Percentiles rank a stretch among this genome's conserved stretches.
Evolutionary conservation across 2,113 vertebrate genomes (phyloP).

Genomic region (Alosa alosa): DNA sequence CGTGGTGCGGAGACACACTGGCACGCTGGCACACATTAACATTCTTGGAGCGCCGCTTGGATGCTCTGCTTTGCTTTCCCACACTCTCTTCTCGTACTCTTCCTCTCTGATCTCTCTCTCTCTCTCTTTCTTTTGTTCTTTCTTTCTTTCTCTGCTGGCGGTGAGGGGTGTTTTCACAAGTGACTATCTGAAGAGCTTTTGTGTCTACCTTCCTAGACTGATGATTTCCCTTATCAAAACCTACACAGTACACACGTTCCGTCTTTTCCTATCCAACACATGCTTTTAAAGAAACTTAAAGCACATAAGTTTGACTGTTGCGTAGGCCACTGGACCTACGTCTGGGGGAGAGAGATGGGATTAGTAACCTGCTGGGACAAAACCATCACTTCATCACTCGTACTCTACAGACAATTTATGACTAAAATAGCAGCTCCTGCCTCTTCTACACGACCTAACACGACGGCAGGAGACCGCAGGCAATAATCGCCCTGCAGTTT

Average conservation of each 20-base stretch:
- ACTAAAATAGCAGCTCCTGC: not conserved
- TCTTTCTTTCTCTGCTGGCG: slow-evolving; percentile 11
- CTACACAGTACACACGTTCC: not conserved
- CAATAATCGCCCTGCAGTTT: not conserved
- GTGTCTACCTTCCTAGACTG: not conserved
- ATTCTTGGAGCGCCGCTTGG: slow-evolving; percentile 15
- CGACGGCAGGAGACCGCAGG: not conserved
- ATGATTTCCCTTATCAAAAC: not conserved
- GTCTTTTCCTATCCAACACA: not conserved
- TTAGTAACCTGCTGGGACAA: slow-evolving; percentile 40
- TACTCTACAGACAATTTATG: not conserved
- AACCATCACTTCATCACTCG: slow-evolving; percentile 35
- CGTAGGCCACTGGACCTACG: not conserved
- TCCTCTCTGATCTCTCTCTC: not conserved
- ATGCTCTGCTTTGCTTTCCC: not conserved
- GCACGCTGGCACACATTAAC: slow-evolving; percentile 6
- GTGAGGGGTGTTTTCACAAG: not conserved
- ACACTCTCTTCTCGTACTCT: not conserved
- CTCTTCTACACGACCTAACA: not conserved
- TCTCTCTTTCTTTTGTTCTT: not conserved
- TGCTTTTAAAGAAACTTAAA: not conserved
- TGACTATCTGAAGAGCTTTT: not conserved
- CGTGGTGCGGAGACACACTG: not conserved
- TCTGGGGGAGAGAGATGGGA: not conserved
- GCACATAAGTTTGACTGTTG: not conserved